phyloP scores from a whole-genome alignment of 2,888 invertebrate species.

The Nemurella pictetii region DNA sequence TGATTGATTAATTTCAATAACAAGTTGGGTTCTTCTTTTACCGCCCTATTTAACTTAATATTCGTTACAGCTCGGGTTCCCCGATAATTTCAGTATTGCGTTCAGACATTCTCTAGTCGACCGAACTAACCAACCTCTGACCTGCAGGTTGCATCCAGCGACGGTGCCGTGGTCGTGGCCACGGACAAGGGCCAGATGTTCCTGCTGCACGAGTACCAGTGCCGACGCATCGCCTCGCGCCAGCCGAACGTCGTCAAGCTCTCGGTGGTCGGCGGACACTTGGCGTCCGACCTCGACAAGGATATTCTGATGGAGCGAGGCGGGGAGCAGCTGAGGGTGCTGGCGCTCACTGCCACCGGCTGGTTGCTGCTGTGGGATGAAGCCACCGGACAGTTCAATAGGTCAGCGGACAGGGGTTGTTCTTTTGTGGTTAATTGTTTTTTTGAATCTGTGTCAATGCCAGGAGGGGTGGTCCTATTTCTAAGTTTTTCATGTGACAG shows the following conservation, averaged over 20 bases:
- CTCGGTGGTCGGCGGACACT: conserved; percentile 58
- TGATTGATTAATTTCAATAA: no score
- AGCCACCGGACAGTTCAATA: conserved; percentile 54
- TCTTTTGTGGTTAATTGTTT: no score
- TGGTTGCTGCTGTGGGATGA: conserved; percentile 71
- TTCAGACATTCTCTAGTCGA: no score
- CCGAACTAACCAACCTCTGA: no score
- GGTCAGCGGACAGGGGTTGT: no score
- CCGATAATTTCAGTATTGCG: no score
- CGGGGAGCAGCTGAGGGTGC: conserved; percentile 61
- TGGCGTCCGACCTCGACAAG: conserved; percentile 53
- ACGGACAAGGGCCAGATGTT: conserved; percentile 70
- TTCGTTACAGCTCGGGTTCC: no score
- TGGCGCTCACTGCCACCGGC: conserved; percentile 64
- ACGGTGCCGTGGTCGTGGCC: conserved; percentile 69
- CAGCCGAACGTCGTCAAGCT: conserved; percentile 30
- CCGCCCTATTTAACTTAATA: no score
- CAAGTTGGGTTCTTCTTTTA: no score
- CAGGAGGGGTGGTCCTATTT: no score
- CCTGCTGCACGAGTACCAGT: conserved; percentile 69
- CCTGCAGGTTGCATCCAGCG: conserved; percentile 61
- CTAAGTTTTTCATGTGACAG: no score
- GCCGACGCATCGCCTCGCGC: conserved; percentile 65
- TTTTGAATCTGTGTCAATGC: no score
- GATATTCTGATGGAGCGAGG: conserved; percentile 53